Evolutionary conservation across 2,113 vertebrate genomes (phyloP), one percentile per base, ranked within the genome.

Genomic region (Tapirus terrestris): DNA sequence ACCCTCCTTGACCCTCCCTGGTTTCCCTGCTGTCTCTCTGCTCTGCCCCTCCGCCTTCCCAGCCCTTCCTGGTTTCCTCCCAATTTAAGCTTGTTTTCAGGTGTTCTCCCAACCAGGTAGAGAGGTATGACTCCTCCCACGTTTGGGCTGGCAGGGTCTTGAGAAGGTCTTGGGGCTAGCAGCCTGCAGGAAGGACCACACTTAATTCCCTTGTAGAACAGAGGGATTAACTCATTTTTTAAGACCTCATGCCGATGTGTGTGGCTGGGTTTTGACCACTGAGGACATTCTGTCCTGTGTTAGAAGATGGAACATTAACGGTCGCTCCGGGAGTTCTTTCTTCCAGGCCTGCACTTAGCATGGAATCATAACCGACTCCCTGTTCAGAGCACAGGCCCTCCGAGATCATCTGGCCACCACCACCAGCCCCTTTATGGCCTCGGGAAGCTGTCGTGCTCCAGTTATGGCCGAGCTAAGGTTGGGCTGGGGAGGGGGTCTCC

Each of bases 241-340:
- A 39, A 48, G 43, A 21, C 29, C 36, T 43, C 0, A 2, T 11
- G 8, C 45, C 14, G 11, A 1, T 0, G 33, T 2, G 3, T 65
- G 60, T 43, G 8, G 25, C 9, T 77, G 76, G 63, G 14, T 27
- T 51, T n/a, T 51, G 60, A 56, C 25, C 0, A 0, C 39, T 0
- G 51, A 25, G 82, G 70, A 23, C 5, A 0, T 11, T 17, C 70
- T 85, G 83, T 18, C 72, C 80, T 67, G 8, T 5, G 4, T 27
- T 3, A 18, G 79, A 27, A 25, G 84, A 51, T 4, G 0, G 33
- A 29, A 27, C 9, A 0, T 27, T 31, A 18, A 21, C 20, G 4
- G 73, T 11, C 20, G 53, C 13, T 33, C 11, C 0, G 48, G 70
- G 88, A 82, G 11, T 9, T 81, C 88, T 51, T 45, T 56, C 80